Conservation (phyloP, 2,113 vertebrate genomes). For the Xerus inauris region DNA sequence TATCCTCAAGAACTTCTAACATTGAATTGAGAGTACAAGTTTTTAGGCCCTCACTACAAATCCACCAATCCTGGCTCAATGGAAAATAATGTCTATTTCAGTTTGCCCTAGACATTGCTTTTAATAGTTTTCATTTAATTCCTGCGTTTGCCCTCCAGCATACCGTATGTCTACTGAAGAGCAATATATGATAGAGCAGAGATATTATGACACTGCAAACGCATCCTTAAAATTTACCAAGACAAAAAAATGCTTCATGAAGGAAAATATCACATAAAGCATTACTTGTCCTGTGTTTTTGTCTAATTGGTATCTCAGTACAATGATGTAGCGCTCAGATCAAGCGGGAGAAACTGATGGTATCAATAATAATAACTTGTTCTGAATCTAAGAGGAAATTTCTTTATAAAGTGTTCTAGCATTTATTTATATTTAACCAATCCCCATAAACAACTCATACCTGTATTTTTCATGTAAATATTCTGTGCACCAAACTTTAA, state of each 20-base stretch:
- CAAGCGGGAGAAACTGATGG: not conserved
- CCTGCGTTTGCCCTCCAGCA: not conserved
- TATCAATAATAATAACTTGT: not conserved
- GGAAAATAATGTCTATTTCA: not conserved
- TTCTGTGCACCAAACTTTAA: not conserved
- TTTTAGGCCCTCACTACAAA: not conserved
- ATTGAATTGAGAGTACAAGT: not conserved
- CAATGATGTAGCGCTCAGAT: not conserved
- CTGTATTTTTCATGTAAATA: not conserved
- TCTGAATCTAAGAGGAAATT: not conserved
- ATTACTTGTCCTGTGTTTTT: not conserved
- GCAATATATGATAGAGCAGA: not conserved
- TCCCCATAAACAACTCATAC: not conserved
- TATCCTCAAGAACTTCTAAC: not conserved
- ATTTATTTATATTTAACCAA: constrained; percentile 35
- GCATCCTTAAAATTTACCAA: not conserved
- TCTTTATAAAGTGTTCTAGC: not conserved
- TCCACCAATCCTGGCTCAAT: not conserved
- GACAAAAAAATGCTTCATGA: not conserved
- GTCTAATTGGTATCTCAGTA: not conserved
- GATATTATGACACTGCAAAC: not conserved
- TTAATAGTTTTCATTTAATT: not conserved
- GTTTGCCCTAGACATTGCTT: not conserved
- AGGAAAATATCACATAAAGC: not conserved
- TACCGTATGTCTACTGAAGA: not conserved